Base-by-base conservation (phyloP, 2,113 vertebrate species). In the Callorhinus ursinus region DNA sequence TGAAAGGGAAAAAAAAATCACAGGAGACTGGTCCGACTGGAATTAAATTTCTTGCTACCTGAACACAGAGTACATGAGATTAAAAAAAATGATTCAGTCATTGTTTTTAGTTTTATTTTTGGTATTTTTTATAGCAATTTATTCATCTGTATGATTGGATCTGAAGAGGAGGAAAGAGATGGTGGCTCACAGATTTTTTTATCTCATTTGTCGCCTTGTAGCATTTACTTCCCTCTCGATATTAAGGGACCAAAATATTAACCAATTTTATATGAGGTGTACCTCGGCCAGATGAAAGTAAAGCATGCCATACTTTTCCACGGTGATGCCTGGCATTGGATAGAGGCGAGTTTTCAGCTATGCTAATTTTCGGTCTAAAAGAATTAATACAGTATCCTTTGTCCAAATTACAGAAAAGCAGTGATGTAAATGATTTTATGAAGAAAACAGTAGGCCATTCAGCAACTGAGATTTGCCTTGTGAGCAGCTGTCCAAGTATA, bases 21-120 rank as follows among this genome's bases (percentile, higher is more conserved):
- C 98, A 98, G 97, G 98, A 99, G 98, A 98, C 98, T 98, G 98
- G 98, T 98, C 96, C 49, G 96, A 97, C 94, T 98, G 96, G 98
- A 99, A 99, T 99, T 99, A 99, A 98, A 99, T 99, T 99, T 99
- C 98, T 98, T 99, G 98, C 98, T 98, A 97, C 95, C 74, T 98
- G 98, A 99, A 99, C 98, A 98, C 98, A 96, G 98, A 98, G 96
- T 98, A 97, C 97, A 98, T 98, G 98, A 98, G 98, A 98, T 98
- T 99, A 5, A 1, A 95, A 98, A 98, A 98, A 98, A 97, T 87
- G 98, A 98, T 98, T 98, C 97, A 98, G 97, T 97, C 98, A 96
- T 98, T 98, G 98, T 98, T 99, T 98, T 88, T 97, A 95, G 91
- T 94, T 97, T 98, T 97, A 92, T 55, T 98, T 98, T 97, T 65